Conservation (phyloP, 2,888 invertebrate species). For the Dysmachus trigonus region DNA sequence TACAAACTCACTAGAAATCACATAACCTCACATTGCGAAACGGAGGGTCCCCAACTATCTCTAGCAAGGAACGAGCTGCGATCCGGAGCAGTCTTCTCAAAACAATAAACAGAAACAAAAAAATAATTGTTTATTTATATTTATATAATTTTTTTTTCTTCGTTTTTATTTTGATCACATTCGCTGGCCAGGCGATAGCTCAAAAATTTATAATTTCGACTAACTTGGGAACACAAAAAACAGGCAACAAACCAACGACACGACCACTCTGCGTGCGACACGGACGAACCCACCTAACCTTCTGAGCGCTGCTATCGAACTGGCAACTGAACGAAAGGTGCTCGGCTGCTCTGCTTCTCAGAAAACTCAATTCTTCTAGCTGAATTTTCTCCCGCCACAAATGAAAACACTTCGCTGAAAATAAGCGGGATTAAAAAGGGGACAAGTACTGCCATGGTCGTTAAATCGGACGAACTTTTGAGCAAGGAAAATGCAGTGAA, state of each 20-base stretch:
- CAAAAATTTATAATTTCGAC: not conserved
- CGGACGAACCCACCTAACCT: not conserved
- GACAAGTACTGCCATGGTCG: not conserved
- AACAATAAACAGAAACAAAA: not conserved
- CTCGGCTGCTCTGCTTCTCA: not conserved
- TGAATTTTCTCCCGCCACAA: not conserved
- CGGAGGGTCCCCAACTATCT: not conserved
- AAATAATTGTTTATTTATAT: not conserved
- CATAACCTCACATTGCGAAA: not conserved
- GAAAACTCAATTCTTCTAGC: not conserved
- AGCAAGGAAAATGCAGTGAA: not conserved
- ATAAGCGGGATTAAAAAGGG: not conserved
- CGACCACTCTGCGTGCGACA: not conserved
- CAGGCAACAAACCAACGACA: conserved; percentile 10
- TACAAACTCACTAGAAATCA: not conserved
- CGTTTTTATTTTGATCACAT: not conserved
- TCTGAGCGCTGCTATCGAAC: conserved; percentile 1
- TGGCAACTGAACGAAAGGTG: not conserved
- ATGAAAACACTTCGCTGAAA: not conserved
- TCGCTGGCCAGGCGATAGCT: not conserved
- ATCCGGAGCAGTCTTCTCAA: not conserved
- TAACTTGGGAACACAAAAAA: not conserved
- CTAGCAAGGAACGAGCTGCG: not conserved
- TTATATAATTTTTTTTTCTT: not conserved
- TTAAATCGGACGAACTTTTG: not conserved